A percentile compares a stretch with the other conserved stretches of the same genome.
Evolutionary conservation across 2,113 vertebrate species (phyloP).

Genomic region (Oceanites oceanicus): DNA sequence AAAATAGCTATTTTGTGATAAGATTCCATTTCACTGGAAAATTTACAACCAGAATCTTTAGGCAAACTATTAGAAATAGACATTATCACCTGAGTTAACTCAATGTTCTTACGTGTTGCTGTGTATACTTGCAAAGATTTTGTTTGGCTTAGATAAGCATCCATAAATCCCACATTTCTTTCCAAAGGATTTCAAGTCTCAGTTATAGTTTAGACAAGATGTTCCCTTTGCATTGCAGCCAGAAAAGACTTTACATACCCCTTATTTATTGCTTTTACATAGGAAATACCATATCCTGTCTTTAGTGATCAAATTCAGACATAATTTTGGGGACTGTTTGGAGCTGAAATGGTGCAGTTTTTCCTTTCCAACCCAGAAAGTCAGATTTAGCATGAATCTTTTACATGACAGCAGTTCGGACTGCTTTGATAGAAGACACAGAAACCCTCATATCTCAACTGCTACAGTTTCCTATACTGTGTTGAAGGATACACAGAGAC

Average conservation of each 20-base stretch:
- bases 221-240: not conserved
- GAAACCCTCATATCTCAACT: not conserved
- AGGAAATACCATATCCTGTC: not conserved
- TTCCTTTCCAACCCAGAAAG: not conserved
- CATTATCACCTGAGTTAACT: not conserved
- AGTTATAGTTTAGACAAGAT: not conserved
- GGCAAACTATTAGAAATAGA: not conserved
- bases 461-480: not conserved
- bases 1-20: not conserved
- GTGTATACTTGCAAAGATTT: not conserved
- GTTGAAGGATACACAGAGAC: not conserved
- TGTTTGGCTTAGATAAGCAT: not conserved
- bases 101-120: not conserved
- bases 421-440: not conserved
- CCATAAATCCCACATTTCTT: not conserved
- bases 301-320: not conserved
- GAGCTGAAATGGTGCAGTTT: not conserved
- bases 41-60: not conserved
- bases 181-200: not conserved
- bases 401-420: not conserved
- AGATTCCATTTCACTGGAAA: not conserved
- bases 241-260: not conserved
- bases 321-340: no score
- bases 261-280: not conserved
- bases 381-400: not conserved